Base-by-base conservation (phyloP, 2,888 invertebrate species). In the Mythimna impura region DNA sequence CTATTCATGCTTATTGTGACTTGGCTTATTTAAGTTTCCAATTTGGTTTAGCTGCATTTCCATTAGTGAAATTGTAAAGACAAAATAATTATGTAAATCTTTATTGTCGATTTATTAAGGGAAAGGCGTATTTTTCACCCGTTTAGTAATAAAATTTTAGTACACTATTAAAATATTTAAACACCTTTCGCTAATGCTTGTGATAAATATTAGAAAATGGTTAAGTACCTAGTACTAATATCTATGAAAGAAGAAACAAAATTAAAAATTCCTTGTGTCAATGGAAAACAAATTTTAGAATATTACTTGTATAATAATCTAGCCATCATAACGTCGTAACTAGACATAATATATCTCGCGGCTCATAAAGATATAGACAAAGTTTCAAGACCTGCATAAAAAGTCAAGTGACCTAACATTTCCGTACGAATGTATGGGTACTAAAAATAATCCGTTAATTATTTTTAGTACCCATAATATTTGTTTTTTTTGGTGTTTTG, bases 91-190 rank as follows among this genome's bases (percentile, higher is more conserved):
- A 76, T 36, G 61, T 47, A 54, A 54, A 66, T 62, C 20, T n/a
- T 58, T 34, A 63, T 43, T 34, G 14, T 54, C 47, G 6, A 55
- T 57, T 76, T 50, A 66, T 9, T 14, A 67, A 36, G 61, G 54
- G 43, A 82, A 80, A 78, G 17, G 43, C 17, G 22, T 36, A 61
- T 60, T 62, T 25, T 58, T 60, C 36, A 36, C 66, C 22, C 66
- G 25, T 52, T 54, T 8, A 17, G 67, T 54, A 65, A 66, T 78
- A 54, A 72, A 66, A 1, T 69, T 82, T 82, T 64, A 80, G 57
- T 78, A 47, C n/a, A 55, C 60, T 67, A 79, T 79, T 67, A 77
- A 76, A 52, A 76, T 77, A 25, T 64, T 58, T 50, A 43, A 50
- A 47, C 52, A 61, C 47, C 50, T 76, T 65, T 71, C 57, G 43